Evolutionary conservation across 2,797 vertebrate species (phyloP).

Genomic region (Rhadinocentrus ornatus): DNA sequence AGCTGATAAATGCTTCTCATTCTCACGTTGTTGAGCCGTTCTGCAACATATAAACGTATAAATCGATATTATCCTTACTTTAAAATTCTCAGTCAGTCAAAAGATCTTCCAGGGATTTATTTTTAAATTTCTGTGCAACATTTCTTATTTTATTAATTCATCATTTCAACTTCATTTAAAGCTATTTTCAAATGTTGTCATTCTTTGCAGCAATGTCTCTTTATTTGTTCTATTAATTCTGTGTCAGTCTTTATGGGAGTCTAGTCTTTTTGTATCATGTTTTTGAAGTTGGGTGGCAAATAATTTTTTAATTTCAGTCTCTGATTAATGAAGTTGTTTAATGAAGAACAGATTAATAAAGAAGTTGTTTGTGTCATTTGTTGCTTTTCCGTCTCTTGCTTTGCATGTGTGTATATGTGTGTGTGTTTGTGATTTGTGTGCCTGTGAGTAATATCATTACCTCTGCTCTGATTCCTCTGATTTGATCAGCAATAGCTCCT

Average conservation of each 20-base stretch:
- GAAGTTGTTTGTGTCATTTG: conserved; percentile 10
- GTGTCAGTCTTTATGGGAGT: not conserved
- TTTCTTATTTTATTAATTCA: no score
- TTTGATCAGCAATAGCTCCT: conserved; percentile 66
- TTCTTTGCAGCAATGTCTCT: no score
- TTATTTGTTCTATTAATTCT: not conserved
- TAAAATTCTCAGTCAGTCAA: no score
- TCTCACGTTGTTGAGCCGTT: no score
- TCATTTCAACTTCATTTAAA: no score
- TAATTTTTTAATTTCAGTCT: no score
- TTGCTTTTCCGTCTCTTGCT: conserved; percentile 6
- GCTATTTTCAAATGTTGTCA: no score
- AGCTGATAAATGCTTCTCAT: no score
- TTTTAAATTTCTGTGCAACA: no score
- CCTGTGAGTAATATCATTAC: conserved; percentile 55
- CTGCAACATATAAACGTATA: no score
- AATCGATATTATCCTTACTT: no score
- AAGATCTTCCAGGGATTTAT: no score
- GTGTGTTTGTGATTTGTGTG: conserved; percentile 16
- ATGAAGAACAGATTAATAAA: not conserved
- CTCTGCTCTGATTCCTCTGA: conserved; percentile 61
- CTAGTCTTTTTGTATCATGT: not conserved
- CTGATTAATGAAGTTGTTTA: conserved; percentile 6
- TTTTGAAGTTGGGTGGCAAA: not conserved
- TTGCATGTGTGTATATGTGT: conserved; percentile 3